Conservation (phyloP, 2,113 vertebrate species). For the Lepus europaeus region DNA sequence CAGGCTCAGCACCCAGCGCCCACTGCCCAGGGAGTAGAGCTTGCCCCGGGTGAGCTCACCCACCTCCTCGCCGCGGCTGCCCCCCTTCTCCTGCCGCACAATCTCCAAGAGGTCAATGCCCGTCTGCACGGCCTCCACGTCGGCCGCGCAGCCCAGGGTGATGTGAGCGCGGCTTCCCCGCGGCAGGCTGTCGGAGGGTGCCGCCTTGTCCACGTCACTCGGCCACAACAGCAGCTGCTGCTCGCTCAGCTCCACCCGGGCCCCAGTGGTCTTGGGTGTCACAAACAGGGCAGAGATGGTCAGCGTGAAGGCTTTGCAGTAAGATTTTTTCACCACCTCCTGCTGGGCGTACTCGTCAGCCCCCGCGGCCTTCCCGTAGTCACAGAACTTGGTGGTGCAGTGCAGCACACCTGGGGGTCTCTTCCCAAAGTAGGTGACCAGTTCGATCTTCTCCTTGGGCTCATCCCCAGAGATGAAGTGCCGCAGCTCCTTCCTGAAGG, state of each 20-base stretch:
- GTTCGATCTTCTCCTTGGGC: slow-evolving; percentile 90
- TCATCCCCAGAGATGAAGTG: slow-evolving; percentile 91
- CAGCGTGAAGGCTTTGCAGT: slow-evolving; percentile 89
- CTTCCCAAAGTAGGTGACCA: slow-evolving; percentile 94
- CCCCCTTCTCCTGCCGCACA: slow-evolving; percentile 90
- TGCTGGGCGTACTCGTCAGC: slow-evolving; percentile 92
- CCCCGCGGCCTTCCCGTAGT: slow-evolving; percentile 93
- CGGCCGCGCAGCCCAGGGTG: slow-evolving; percentile 93
- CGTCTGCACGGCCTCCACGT: slow-evolving; percentile 91
- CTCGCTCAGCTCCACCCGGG: slow-evolving; percentile 91
- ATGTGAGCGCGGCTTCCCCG: slow-evolving; percentile 94
- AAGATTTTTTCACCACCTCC: slow-evolving; percentile 90
- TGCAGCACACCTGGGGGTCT: slow-evolving; percentile 90
- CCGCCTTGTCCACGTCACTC: slow-evolving; percentile 88
- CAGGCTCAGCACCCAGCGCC: slow-evolving; percentile 94
- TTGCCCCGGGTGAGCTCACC: slow-evolving; percentile 92
- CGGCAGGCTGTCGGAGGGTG: slow-evolving; percentile 84
- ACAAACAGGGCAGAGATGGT: slow-evolving; percentile 93
- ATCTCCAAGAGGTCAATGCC: slow-evolving; percentile 96
- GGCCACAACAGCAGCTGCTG: slow-evolving; percentile 95
- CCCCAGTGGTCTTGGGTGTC: slow-evolving; percentile 95
- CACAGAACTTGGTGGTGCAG: slow-evolving; percentile 94
- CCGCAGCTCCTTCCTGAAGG: slow-evolving; percentile 93
- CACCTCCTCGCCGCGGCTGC: slow-evolving; percentile 88
- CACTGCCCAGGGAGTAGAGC: slow-evolving; percentile 91